A percentile compares a stretch with the other conserved stretches of the same genome.
phyloP scores from a whole-genome alignment of 35 echinoderm and acorn worm species.

The Apostichopus japonicus region DNA sequence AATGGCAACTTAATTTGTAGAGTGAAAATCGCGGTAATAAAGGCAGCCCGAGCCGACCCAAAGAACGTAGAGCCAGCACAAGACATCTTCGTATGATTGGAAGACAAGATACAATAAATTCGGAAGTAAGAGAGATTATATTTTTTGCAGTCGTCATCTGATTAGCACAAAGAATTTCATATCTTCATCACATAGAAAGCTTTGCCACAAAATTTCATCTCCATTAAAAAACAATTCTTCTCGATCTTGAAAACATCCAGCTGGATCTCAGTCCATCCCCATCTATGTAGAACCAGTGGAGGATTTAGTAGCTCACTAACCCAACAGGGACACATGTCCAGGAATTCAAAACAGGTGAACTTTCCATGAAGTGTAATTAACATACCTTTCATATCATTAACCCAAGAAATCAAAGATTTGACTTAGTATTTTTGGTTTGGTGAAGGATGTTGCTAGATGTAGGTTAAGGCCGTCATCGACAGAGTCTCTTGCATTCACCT shows the following conservation, averaged over 20 bases:
- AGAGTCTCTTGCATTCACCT: too few relatives aligned
- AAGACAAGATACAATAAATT: conserved; percentile 14
- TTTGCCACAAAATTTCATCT: neutral
- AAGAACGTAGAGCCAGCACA: conserved; percentile 23
- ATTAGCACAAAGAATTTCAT: neutral
- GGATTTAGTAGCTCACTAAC: neutral
- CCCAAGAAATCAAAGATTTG: too few relatives aligned
- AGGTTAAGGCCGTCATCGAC: too few relatives aligned
- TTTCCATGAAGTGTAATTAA: neutral
- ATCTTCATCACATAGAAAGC: neutral
- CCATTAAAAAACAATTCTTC: neutral
- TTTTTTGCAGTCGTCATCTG: neutral
- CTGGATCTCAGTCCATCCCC: neutral
- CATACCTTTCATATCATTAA: too few relatives aligned
- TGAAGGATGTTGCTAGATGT: too few relatives aligned
- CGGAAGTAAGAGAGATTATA: conserved; percentile 8
- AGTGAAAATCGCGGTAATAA: conserved; percentile 6
- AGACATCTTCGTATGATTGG: conserved; percentile 30
- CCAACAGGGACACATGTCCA: neutral
- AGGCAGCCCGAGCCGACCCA: conserved; percentile 12
- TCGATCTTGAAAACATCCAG: neutral
- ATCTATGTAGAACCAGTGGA: neutral
- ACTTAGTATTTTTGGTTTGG: too few relatives aligned
- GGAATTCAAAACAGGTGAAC: neutral
- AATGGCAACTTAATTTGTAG: conserved; percentile 47